A percentile compares a stretch with the other conserved stretches of the same genome.
Evolutionary conservation across 2,888 invertebrate species (phyloP).

Genomic region (Spialia ferax): DNA sequence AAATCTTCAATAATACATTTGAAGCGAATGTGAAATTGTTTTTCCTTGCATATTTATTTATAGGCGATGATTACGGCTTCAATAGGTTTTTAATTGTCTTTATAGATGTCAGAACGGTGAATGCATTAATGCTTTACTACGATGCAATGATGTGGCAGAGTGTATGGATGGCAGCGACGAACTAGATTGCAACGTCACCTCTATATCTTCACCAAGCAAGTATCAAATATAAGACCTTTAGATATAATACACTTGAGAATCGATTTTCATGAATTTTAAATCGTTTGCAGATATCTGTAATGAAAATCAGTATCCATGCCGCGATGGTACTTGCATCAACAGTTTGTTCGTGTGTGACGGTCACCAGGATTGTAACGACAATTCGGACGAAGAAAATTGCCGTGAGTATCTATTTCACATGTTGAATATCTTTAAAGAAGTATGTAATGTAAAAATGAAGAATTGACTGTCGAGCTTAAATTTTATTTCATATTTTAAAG

Average conservation of each 20-base stretch:
- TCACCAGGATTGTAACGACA: conserved; percentile 86
- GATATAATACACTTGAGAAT: background rate
- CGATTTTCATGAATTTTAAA: background rate
- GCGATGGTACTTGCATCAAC: conserved; percentile 87
- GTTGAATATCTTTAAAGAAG: background rate
- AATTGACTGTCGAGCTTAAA: conserved; percentile 14
- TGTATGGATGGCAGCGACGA: conserved; percentile 88
- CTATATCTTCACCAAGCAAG: conserved; percentile 58
- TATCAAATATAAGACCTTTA: conserved; percentile 13
- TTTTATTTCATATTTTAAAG: conserved; percentile 2
- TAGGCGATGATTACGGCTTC: background rate
- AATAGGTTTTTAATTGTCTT: conserved; percentile 49
- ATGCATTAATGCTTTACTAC: conserved; percentile 71
- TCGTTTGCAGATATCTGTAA: conserved; percentile 55
- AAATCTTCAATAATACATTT: background rate
- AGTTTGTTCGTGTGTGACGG: conserved; percentile 88
- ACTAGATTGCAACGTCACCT: conserved; percentile 74
- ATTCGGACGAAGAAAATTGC: conserved; percentile 88
- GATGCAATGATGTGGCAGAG: conserved; percentile 87
- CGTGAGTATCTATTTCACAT: conserved; percentile 62
- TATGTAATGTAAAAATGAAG: background rate
- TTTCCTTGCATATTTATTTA: background rate
- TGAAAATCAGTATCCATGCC: conserved; percentile 61
- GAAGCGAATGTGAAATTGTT: conserved; percentile 29
- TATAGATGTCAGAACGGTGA: conserved; percentile 76